Conservation (phyloP, 1,140 invertebrate genomes). For the Nylanderia fulva region DNA sequence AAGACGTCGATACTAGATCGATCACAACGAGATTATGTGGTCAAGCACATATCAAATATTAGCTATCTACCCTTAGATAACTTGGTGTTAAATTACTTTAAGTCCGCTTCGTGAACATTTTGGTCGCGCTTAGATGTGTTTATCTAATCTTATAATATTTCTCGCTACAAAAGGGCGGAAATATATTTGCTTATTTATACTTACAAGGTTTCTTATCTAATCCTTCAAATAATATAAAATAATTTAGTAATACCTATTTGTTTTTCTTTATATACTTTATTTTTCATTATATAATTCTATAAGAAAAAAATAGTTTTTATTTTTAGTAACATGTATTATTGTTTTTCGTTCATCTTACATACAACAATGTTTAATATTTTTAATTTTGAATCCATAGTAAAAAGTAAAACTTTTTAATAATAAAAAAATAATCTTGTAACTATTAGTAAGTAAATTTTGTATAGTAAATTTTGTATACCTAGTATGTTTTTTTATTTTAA, state of each 20-base stretch:
- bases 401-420: no score
- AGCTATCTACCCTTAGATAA: background rate
- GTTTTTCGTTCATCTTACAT: no score
- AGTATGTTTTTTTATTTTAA: no score
- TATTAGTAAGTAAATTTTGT: no score
- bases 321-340: background rate
- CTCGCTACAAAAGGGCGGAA: background rate
- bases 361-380: no score
- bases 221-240: background rate
- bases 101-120: background rate
- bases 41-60: background rate
- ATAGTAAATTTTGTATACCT: no score
- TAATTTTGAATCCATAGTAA: no score
- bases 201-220: background rate
- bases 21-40: slow-evolving; percentile 29
- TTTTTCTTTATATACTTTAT: no score
- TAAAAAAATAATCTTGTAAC: no score
- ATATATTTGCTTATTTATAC: slow-evolving; percentile 1
- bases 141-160: background rate
- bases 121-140: background rate
- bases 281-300: background rate
- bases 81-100: background rate
- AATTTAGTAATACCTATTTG: background rate
- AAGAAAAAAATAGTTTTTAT: background rate
- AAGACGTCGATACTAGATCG: slow-evolving; percentile 36